Base-by-base conservation (phyloP, 2,888 invertebrate species). In the Pilophorus perplexus region DNA sequence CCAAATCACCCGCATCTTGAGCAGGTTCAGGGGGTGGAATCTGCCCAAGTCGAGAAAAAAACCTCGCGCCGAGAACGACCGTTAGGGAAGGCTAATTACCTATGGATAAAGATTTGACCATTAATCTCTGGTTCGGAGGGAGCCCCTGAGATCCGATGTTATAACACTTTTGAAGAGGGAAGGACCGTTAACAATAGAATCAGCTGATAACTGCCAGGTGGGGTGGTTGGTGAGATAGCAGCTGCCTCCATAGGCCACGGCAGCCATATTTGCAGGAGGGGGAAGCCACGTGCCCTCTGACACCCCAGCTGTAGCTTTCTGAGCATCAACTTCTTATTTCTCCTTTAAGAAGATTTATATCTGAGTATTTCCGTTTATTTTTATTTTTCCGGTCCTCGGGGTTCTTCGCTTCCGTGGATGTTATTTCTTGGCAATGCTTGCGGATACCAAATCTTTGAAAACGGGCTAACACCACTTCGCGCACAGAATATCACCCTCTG, bases 281-380 rank as follows among this genome's bases (percentile, higher is more conserved):
- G 38, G 62, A 62, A 62, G 62, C 62, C 62, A 62, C 62, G 62
- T 62, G 62, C 62, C 62, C 62, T 46, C 62, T 62, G 62, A 62
- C 62, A 62, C 62, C 62, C 44, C 62, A 62, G 62, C 62, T 62
- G 62, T 62, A 62, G 62, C 62, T 62, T 62, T 44, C 44, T 59
- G 62, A 62, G 62, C 62, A 38, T 62, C 62, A 46, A 62, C 46
- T 62, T 62, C 62, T 62, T 62, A 59, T 62, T 62, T 62, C 62
- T 46, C 33, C 48, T 46, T 28, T 28, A 46, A 46, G 62, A 48
- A 46, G 62, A 62, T 62, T 62, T 62, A 62, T 62, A 62, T 62
- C 62, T 44, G 28, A 20, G 62, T 20, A 62, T 18, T 33, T 48
- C 46, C 33, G n/a, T 22, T 59, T 42, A 23, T 40, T 16, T 14